phyloP scores from a whole-genome alignment of 2,797 vertebrate species.

The Chelon labrosus region DNA sequence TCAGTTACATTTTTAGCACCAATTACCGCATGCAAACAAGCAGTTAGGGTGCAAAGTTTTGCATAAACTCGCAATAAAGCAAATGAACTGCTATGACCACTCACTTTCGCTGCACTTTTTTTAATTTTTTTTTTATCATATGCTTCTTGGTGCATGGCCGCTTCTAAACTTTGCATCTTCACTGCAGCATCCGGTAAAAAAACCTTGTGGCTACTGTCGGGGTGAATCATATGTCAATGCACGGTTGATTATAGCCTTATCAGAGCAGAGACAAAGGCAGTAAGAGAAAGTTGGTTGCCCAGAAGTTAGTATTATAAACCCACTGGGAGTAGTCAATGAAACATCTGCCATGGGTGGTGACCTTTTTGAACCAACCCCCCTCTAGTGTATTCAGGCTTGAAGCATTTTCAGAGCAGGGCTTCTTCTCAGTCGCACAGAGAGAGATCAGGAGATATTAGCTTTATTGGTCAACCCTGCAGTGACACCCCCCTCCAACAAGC shows the following conservation, averaged over 20 bases:
- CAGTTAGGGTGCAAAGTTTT: not conserved
- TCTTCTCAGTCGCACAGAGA: not conserved
- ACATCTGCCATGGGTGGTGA: conserved; percentile 74
- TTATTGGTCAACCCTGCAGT: conserved; percentile 45
- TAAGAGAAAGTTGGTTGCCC: conserved; percentile 17
- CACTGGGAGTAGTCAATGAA: conserved; percentile 55
- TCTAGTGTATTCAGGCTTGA: conserved; percentile 17
- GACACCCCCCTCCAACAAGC: conserved; percentile 5
- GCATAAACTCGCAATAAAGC: not conserved
- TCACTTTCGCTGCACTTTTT: not conserved
- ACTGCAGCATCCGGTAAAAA: not conserved
- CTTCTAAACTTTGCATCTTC: not conserved
- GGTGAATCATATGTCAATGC: not conserved
- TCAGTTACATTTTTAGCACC: too few species aligned
- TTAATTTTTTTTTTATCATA: not conserved
- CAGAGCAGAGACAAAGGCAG: not conserved
- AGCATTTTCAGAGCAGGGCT: conserved; percentile 13
- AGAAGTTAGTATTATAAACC: conserved; percentile 28
- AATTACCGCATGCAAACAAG: not conserved
- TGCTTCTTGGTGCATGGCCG: not conserved
- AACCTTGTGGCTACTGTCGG: not conserved
- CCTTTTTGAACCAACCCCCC: conserved; percentile 42
- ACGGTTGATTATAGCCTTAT: not conserved
- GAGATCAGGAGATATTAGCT: not conserved
- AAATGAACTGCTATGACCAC: not conserved